Percentiles rank a stretch among this genome's conserved stretches.
phyloP scores from a whole-genome alignment of 2,113 vertebrate species.

The Oophaga pumilio region DNA sequence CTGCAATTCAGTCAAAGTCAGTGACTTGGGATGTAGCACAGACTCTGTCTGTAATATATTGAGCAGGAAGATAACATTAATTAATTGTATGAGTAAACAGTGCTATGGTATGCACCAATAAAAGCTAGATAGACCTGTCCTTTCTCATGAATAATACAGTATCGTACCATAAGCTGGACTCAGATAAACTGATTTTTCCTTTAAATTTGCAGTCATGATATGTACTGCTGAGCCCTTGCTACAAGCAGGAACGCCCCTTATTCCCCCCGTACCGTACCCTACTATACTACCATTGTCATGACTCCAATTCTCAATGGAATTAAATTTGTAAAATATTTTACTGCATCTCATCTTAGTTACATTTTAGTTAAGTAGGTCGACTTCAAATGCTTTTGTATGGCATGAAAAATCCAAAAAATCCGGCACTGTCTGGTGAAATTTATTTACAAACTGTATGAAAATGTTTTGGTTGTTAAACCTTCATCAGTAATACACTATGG shows the following conservation, averaged over 20 bases:
- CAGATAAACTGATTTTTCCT: background rate
- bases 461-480: too few species aligned
- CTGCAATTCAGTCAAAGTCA: conserved; percentile 34
- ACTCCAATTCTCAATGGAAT: too few species aligned
- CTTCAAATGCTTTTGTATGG: too few species aligned
- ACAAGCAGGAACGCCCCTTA: background rate
- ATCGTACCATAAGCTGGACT: background rate
- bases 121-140: background rate
- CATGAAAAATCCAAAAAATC: too few species aligned
- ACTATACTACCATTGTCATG: too few species aligned
- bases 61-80: background rate
- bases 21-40: conserved; percentile 7
- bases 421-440: too few species aligned
- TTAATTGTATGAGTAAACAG: conserved; percentile 27
- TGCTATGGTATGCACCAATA: background rate
- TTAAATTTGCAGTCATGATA: background rate
- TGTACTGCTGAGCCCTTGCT: background rate
- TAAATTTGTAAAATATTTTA: too few species aligned
- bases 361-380: too few species aligned
- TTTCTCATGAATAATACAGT: background rate
- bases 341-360: too few species aligned
- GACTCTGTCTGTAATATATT: conserved; percentile 15
- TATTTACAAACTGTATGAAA: too few species aligned
- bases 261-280: background rate
- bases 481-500: too few species aligned